Percentiles rank a stretch among this genome's conserved stretches.
Conservation (phyloP, 2,888 invertebrate species). For the Leucoma salicis region DNA sequence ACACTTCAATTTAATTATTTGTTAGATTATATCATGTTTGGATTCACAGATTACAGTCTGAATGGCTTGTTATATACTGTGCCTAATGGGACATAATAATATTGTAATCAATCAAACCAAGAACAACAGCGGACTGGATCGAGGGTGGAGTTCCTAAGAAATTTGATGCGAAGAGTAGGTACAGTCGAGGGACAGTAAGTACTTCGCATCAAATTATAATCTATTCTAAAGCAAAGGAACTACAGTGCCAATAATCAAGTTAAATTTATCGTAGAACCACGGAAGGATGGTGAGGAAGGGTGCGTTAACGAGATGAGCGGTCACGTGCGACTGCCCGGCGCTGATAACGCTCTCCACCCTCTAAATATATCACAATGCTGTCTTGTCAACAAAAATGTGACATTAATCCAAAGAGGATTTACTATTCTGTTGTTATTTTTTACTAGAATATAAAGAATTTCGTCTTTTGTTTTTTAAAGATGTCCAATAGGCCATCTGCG, state of each 20-base stretch:
- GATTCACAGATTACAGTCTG: too few relatives aligned
- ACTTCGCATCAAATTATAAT: conserved; percentile 33
- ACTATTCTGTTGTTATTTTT: too few relatives aligned
- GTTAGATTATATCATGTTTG: too few relatives aligned
- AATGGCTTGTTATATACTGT: too few relatives aligned
- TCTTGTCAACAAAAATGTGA: conserved; percentile 31
- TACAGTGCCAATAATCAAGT: conserved; percentile 54
- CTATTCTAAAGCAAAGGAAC: conserved; percentile 38
- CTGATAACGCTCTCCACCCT: conserved; percentile 50
- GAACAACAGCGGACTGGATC: neutral
- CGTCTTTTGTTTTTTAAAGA: too few relatives aligned
- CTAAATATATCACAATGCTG: conserved; percentile 40
- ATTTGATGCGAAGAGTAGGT: too few relatives aligned
- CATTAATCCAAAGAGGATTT: conserved; percentile 17
- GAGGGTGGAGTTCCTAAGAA: too few relatives aligned
- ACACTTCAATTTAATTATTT: too few relatives aligned
- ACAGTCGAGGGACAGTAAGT: too few relatives aligned
- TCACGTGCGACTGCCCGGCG: conserved; percentile 61
- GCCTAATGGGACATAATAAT: too few relatives aligned
- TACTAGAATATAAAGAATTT: too few relatives aligned
- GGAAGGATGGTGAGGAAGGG: conserved; percentile 24
- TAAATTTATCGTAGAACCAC: conserved; percentile 48
- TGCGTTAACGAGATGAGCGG: conserved; percentile 65
- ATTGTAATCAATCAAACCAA: neutral
- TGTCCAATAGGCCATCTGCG: too few relatives aligned